A percentile compares a stretch with the other conserved stretches of the same genome.
Evolutionary conservation across 2,888 invertebrate species (phyloP).

Genomic region (Allygus modestus): DNA sequence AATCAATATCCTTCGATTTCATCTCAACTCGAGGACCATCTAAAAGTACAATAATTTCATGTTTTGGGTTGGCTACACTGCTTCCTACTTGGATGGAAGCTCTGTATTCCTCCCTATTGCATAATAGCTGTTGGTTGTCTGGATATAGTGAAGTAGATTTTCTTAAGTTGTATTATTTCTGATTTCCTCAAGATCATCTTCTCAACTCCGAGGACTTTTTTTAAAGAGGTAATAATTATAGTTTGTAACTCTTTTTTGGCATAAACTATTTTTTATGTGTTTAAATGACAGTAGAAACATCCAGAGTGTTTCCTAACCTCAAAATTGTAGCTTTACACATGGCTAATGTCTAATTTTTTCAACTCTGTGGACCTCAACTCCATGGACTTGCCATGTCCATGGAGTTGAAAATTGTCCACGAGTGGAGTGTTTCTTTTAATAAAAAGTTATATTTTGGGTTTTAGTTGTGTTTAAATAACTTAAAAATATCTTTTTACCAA

Average conservation of each 20-base stretch:
- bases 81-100: conserved; percentile 46
- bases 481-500: neutral
- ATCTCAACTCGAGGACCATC: conserved; percentile 48
- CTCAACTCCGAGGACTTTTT: conserved; percentile 44
- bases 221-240: conserved; percentile 44
- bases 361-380: conserved; percentile 54
- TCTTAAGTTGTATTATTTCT: neutral
- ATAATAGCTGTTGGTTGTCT: neutral
- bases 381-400: conserved; percentile 42
- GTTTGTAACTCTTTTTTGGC: neutral
- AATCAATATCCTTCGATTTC: conserved; percentile 41
- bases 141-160: conserved; percentile 14
- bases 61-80: conserved; percentile 52
- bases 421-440: conserved; percentile 30
- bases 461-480: conserved; percentile 1
- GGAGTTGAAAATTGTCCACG: conserved; percentile 45
- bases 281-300: neutral
- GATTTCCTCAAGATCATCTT: conserved; percentile 23
- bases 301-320: conserved; percentile 17
- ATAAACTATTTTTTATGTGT: neutral
- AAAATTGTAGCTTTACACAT: neutral
- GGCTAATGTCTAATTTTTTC: conserved; percentile 50
- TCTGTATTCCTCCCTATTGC: neutral
- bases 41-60: conserved; percentile 53
- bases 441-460: neutral